Evolutionary conservation across 2,797 vertebrate species (phyloP).

Genomic region (Sebastes nivosus): DNA sequence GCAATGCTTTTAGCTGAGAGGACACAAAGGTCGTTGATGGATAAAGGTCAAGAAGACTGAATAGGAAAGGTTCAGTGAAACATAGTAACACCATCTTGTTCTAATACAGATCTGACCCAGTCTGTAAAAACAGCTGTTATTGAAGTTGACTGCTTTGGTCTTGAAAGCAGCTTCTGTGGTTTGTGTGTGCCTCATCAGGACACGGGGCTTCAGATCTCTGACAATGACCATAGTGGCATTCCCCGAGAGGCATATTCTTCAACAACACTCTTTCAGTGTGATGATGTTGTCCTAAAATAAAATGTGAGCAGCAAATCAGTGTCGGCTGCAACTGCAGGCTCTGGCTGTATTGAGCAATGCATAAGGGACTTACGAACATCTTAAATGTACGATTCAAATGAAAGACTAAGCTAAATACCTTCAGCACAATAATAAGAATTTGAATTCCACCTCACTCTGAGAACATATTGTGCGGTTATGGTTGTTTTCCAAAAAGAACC

Average conservation of each 20-base stretch:
- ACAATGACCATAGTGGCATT: constrained; percentile 43
- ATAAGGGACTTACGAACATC: background rate
- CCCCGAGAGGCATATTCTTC: constrained; percentile 16
- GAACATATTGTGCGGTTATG: background rate
- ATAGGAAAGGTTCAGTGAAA: background rate
- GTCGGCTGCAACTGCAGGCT: background rate
- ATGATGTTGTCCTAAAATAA: constrained; percentile 25
- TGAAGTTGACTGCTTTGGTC: constrained; percentile 36
- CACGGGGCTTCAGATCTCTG: constrained; percentile 16
- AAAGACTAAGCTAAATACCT: background rate
- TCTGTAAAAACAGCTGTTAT: constrained; percentile 8
- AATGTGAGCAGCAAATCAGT: constrained; percentile 8
- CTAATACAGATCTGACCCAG: background rate
- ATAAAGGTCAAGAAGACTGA: background rate
- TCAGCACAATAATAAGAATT: background rate
- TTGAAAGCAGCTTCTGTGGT: constrained; percentile 37
- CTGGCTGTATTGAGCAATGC: background rate
- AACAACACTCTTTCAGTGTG: constrained; percentile 18
- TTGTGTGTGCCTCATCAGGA: constrained; percentile 17
- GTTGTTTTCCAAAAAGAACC: background rate
- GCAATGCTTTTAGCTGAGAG: background rate
- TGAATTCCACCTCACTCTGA: background rate
- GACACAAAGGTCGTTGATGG: background rate
- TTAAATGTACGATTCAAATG: background rate
- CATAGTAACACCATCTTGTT: background rate